phyloP scores from a whole-genome alignment of 2,888 invertebrate species.

The Crioceris asparagi region DNA sequence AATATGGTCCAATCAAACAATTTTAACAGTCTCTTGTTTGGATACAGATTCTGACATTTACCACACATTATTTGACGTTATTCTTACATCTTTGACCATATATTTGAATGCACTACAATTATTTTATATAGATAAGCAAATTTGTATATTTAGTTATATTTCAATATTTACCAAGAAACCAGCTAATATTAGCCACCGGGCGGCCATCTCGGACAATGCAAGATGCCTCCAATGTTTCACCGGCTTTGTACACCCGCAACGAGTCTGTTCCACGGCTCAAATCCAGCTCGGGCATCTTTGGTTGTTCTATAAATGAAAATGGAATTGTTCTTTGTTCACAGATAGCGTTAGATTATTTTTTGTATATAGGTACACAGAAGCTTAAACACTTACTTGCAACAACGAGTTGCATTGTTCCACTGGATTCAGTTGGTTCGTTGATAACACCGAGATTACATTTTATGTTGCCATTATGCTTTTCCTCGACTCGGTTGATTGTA shows the following conservation, averaged over 20 bases:
- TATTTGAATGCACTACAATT: too few species aligned
- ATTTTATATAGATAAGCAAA: too few species aligned
- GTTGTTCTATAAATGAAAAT: constrained; percentile 36
- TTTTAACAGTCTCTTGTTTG: too few species aligned
- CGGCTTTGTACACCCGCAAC: constrained; percentile 44
- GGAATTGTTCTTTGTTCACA: neutral
- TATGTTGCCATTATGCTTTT: constrained; percentile 59
- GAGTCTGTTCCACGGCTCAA: constrained; percentile 35
- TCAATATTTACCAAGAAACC: constrained; percentile 60
- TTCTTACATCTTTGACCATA: too few species aligned
- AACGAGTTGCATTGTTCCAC: constrained; percentile 49
- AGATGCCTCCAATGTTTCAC: constrained; percentile 51
- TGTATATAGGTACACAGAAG: neutral
- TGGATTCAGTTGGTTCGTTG: constrained; percentile 46
- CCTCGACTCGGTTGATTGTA: constrained; percentile 49
- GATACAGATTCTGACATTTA: too few species aligned
- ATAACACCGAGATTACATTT: constrained; percentile 54
- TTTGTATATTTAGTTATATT: too few species aligned
- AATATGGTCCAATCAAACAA: too few species aligned
- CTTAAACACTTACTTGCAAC: constrained; percentile 59
- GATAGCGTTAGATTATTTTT: neutral
- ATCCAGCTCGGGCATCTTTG: constrained; percentile 40
- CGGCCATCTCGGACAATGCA: constrained; percentile 60
- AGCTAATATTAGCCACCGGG: constrained; percentile 66
- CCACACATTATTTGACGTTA: too few species aligned